Base-by-base conservation (phyloP, 2,113 vertebrate genomes). In the Procapra przewalskii region DNA sequence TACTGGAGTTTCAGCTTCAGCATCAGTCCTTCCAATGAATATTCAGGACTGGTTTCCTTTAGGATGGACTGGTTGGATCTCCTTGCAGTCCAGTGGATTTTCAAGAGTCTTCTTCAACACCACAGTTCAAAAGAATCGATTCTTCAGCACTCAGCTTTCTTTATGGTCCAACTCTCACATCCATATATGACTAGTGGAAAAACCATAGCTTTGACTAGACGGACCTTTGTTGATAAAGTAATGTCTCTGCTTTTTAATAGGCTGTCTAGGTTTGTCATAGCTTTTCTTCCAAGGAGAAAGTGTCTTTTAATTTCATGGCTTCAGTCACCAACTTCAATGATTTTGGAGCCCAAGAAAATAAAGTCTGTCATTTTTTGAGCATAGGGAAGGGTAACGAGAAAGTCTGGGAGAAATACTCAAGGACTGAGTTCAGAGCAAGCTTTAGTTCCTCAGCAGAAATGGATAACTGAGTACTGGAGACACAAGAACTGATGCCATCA, bases 401-500 rank as follows among this genome's bases (percentile, higher is more conserved):
- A 36, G 23, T 3, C 4, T 2, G 21, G 64, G 40, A 25, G 16
- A 55, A 11, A 54, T 3, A 3, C 5, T 21, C 21, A 33, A 8
- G 67, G 14, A 50, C 6, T 29, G 85, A 45, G 23, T 33, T 0
- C 5, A 48, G 2, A 9, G 57, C 29, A 33, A 29, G 33, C 21
- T 60, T 48, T 2, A 16, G 6, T 1, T 60, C 8, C 57, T 59
- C 14, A 7, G 12, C 5, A 33, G 71, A 13, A 29, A 3, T 7
- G 27, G 5, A 9, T 8, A 43, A 33, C 1, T 33, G 59, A 13
- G 59, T 7, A 1, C 7, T 23, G 6, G 45, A 23, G 21, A 31
- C 11, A 1, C 0, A 8, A 17, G 48, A 27, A 5, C 4, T 0
- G 6, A 4, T 2, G 3, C 1, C 7, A 3, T 7, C 3, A 6